phyloP scores from a whole-genome alignment of 2,888 invertebrate genomes.

The Pocota personata region DNA sequence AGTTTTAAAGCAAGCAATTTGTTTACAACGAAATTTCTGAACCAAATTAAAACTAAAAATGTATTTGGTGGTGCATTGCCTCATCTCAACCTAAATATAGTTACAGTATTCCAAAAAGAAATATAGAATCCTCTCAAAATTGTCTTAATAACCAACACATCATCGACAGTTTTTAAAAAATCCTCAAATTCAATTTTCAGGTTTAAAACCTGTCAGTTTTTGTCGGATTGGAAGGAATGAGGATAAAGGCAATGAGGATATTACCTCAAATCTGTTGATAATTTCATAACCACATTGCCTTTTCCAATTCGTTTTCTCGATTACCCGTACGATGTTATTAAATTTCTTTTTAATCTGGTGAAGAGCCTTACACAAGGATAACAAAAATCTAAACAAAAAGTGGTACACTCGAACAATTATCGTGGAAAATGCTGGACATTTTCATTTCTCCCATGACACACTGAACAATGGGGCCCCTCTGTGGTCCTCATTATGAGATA shows the following conservation, averaged over 20 bases:
- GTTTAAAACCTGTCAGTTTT: not conserved
- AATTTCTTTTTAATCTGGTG: not conserved
- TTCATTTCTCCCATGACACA: not conserved
- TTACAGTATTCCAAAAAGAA: not conserved
- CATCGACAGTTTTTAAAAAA: not conserved
- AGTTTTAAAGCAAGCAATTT: too few relatives aligned
- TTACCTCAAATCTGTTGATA: not conserved
- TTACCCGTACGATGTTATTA: not conserved
- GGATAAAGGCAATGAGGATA: not conserved
- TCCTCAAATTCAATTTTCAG: not conserved
- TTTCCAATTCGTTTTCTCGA: not conserved
- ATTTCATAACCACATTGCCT: not conserved
- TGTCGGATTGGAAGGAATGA: not conserved
- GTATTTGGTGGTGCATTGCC: too few relatives aligned
- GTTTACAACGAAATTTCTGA: too few relatives aligned
- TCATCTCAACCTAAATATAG: too few relatives aligned
- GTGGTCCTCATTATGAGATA: not conserved
- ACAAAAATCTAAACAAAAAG: not conserved
- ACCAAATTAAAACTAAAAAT: too few relatives aligned
- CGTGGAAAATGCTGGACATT: not conserved
- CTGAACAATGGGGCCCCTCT: not conserved
- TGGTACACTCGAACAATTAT: not conserved
- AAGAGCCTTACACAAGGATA: not conserved
- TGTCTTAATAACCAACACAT: not conserved
- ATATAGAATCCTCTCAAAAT: not conserved